Evolutionary conservation across 2,888 invertebrate species (phyloP).

Genomic region (Mythimna lalbum): DNA sequence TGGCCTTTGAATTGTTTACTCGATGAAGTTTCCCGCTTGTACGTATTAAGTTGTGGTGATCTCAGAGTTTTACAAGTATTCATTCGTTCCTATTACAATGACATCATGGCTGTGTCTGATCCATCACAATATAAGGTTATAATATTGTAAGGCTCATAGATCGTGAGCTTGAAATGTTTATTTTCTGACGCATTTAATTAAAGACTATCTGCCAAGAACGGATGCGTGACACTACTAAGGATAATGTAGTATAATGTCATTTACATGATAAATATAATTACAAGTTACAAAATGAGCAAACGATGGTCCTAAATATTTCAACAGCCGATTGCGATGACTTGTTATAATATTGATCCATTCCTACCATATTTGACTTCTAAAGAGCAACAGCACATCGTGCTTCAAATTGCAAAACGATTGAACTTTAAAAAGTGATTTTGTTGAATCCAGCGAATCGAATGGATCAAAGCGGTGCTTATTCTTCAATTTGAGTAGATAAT

Average conservation of each 20-base stretch:
- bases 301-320: conserved; percentile 6
- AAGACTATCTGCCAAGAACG: conserved; percentile 8
- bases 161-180: conserved; percentile 33
- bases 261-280: conserved; percentile 2
- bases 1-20: conserved; percentile 61
- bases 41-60: conserved; percentile 81
- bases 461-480: conserved; percentile 41
- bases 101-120: conserved; percentile 80
- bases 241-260: not conserved
- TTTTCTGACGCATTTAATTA: conserved; percentile 13
- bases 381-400: conserved; percentile 44
- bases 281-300: not conserved
- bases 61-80: conserved; percentile 78
- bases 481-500: conserved; percentile 46
- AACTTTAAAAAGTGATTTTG: conserved; percentile 59
- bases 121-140: conserved; percentile 54
- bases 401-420: conserved; percentile 57
- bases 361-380: conserved; percentile 36
- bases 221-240: not conserved
- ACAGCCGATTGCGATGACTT: not conserved
- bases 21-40: conserved; percentile 65
- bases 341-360: conserved; percentile 42
- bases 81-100: conserved; percentile 79
- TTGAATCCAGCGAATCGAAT: conserved; percentile 32
- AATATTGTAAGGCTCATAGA: conserved; percentile 49